Evolutionary conservation across 2,888 invertebrate genomes (phyloP).

Genomic region (Furcula furcula): DNA sequence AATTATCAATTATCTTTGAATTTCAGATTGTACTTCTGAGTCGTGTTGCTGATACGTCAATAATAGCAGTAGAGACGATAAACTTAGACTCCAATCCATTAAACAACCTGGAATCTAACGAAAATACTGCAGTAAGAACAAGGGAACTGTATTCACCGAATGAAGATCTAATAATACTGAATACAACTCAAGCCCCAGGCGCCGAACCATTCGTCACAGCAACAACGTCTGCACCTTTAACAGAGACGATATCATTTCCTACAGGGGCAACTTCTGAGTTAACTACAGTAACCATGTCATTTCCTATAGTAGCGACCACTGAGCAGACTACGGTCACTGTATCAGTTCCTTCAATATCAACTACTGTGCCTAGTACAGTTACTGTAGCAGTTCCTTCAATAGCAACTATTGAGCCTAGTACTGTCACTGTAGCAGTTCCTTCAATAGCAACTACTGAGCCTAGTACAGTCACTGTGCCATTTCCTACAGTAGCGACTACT

Average conservation of each 20-base stretch:
- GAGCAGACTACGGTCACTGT: not conserved
- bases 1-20: no score
- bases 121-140: not conserved
- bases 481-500: not conserved
- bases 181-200: no score
- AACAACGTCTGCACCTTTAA: no score
- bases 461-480: not conserved
- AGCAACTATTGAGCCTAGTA: not conserved
- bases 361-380: not conserved
- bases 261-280: no score
- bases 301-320: not conserved
- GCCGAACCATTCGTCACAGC: no score
- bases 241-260: no score
- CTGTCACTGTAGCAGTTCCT: constrained; percentile 3
- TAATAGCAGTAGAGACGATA: constrained; percentile 12
- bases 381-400: not conserved
- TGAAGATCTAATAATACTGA: no score
- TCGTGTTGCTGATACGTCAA: constrained; percentile 13
- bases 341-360: not conserved
- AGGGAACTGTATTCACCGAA: no score
- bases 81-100: constrained; percentile 3
- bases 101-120: not conserved
- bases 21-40: constrained; percentile 27
- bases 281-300: not conserved
- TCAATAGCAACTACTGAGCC: constrained; percentile 5